phyloP scores from a whole-genome alignment of 2,113 vertebrate species.

The Struthidea cinerea region DNA sequence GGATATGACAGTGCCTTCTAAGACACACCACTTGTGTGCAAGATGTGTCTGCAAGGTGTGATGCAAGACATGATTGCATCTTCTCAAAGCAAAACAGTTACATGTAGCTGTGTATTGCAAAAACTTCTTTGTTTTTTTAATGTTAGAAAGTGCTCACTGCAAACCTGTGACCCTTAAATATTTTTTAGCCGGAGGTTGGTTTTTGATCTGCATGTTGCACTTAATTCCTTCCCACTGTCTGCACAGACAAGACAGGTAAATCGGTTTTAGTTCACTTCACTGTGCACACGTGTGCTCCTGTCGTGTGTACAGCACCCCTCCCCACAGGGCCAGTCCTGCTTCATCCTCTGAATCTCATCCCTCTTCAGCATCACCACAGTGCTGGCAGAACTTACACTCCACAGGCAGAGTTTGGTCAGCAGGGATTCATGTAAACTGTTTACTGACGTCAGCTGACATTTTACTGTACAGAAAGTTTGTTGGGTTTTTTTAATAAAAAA shows the following conservation, averaged over 20 bases:
- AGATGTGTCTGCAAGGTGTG: not conserved
- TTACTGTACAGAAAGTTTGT: not conserved
- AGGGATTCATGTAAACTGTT: not conserved
- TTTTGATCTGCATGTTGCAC: not conserved
- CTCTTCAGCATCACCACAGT: not conserved
- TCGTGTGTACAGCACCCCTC: rapidly evolving
- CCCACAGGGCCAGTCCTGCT: not conserved
- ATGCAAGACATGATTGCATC: not conserved
- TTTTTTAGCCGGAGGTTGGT: not conserved
- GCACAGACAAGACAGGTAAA: not conserved
- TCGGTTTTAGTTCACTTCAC: not conserved
- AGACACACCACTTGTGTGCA: not conserved
- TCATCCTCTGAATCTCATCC: not conserved
- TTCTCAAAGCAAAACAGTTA: not conserved
- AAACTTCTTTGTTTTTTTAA: not conserved
- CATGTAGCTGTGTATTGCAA: not conserved
- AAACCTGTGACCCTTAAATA: not conserved
- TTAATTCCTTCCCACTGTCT: not conserved
- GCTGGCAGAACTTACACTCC: not conserved
- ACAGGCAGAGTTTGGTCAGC: not conserved
- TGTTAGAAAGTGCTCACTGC: not conserved
- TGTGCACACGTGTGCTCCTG: not conserved
- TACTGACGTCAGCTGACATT: not conserved
- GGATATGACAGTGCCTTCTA: not conserved
- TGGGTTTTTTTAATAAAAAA: not conserved